Evolutionary conservation across 35 echinoderm and acorn worm genomes (phyloP), one percentile per base, ranked within the genome.

Genomic region (Apostichopus japonicus): DNA sequence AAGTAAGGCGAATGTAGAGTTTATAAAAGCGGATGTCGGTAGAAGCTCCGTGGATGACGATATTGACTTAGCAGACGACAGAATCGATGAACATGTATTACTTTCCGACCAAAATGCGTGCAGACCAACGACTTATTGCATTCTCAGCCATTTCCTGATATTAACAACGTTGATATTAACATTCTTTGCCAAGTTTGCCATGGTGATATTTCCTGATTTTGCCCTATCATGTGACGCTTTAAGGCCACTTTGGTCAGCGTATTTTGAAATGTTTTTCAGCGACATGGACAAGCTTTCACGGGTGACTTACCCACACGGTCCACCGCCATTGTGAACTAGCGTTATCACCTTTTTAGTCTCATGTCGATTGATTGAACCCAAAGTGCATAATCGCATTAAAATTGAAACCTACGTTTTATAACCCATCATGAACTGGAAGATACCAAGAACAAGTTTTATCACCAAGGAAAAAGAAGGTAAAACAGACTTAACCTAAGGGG

Each of bases 171-270:
- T 82, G 13, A 13, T 56, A 44, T 56, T 82, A 24, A 82, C 23
- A 44, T 82, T 82, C 79, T 82, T 82, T 56, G 79, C 79, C 23
- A 82, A 82, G 44, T 82, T 82, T 56, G 10, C 79, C 9, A 56
- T 82, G 79, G 22, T 82, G 23, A 82, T 82, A 44, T 82, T 82
- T 51, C 79, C 79, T 82, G 79, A 82, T 82, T 82, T 82, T n/a
- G 25, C 79, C 54, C 13, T 82, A 6, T 82, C 79, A n/a, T 82
- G 79, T 82, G 11, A 52, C 15, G 8, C 7, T 15, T 24, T 82
- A 25, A 15, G 54, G 10, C 33, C 33, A 6, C 44, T 44, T 56
- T 82, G 79, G 79, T 82, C 79, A 14, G 79, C 79, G 7, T 82
- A 82, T 56, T 52, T 56, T 52, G 79, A 56, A 10, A 54, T 82